Percentiles rank a stretch among this genome's conserved stretches.
Evolutionary conservation across 2,888 invertebrate species (phyloP).

Genomic region (Sinelater perroti): DNA sequence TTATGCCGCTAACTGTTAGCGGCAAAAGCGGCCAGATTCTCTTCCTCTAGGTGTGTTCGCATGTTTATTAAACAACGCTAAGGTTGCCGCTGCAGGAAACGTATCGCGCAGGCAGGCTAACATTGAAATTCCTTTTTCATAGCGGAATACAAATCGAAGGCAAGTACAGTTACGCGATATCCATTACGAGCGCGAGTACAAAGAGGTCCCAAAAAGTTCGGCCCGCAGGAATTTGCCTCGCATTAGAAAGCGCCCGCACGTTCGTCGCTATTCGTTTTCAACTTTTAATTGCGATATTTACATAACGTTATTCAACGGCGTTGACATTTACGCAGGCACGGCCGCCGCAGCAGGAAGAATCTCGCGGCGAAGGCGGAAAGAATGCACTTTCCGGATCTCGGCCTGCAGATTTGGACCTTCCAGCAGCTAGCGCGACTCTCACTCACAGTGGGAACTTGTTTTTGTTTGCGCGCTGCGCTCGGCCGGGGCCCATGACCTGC

Average conservation of each 20-base stretch:
- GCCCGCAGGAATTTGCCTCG: constrained; percentile 7
- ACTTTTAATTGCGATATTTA: constrained; percentile 16
- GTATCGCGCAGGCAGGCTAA: constrained; percentile 25
- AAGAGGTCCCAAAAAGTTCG: constrained; percentile 6
- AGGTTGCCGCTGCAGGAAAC: constrained; percentile 24
- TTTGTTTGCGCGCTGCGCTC: background rate
- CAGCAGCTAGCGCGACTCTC: constrained; percentile 5
- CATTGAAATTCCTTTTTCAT: constrained; percentile 32
- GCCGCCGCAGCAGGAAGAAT: background rate
- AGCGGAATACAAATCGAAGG: constrained; percentile 23
- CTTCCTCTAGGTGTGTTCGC: constrained; percentile 10
- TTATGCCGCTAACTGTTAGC: too few species aligned
- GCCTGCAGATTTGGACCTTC: background rate
- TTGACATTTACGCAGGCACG: constrained; percentile 12
- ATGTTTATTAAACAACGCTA: constrained; percentile 23
- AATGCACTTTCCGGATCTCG: constrained; percentile 16
- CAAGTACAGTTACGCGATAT: constrained; percentile 16
- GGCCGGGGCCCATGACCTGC: constrained; percentile 8
- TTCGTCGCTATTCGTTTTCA: background rate
- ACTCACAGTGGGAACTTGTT: background rate
- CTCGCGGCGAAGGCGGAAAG: constrained; percentile 6
- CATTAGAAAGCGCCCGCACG: constrained; percentile 22
- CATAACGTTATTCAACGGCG: constrained; percentile 22
- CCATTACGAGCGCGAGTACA: background rate
- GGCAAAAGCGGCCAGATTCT: too few species aligned